Conservation (phyloP, 2,888 invertebrate genomes). For the Diarsia brunnea region DNA sequence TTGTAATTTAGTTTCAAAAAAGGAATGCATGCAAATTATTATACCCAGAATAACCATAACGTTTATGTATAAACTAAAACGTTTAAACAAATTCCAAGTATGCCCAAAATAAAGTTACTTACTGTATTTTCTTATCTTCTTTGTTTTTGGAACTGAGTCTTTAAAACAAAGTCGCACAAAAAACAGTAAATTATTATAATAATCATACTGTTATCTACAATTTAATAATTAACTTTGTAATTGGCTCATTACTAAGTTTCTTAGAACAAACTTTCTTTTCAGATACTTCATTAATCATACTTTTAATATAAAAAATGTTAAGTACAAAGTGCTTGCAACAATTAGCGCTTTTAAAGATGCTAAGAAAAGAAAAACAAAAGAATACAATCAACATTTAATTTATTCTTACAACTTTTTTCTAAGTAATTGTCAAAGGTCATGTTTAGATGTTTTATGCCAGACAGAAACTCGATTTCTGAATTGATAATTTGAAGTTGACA, state of each 20-base stretch:
- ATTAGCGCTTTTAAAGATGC: conserved; percentile 19
- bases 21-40: neutral
- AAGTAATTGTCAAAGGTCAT: neutral
- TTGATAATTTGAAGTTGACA: neutral
- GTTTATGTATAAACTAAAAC: neutral
- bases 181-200: conserved; percentile 28
- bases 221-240: conserved; percentile 41
- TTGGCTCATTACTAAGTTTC: conserved; percentile 47
- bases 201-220: conserved; percentile 36
- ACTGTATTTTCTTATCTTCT: conserved; percentile 9
- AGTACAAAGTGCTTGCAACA: conserved; percentile 23
- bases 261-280: conserved; percentile 16
- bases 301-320: conserved; percentile 33
- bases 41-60: neutral
- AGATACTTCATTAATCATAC: conserved; percentile 38
- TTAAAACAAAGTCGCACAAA: conserved; percentile 27
- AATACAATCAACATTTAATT: neutral
- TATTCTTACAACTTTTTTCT: neutral
- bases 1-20: neutral
- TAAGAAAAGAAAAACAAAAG: neutral
- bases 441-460: neutral
- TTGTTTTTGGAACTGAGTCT: neutral
- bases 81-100: neutral
- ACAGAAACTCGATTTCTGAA: neutral
- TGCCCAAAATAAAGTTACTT: neutral